These are phyloP conservation scores for Hypocryptadius cinnamomeus DNA, from an alignment of 2,113 vertebrate genomes.

Conservation along the genomic window DNA sequence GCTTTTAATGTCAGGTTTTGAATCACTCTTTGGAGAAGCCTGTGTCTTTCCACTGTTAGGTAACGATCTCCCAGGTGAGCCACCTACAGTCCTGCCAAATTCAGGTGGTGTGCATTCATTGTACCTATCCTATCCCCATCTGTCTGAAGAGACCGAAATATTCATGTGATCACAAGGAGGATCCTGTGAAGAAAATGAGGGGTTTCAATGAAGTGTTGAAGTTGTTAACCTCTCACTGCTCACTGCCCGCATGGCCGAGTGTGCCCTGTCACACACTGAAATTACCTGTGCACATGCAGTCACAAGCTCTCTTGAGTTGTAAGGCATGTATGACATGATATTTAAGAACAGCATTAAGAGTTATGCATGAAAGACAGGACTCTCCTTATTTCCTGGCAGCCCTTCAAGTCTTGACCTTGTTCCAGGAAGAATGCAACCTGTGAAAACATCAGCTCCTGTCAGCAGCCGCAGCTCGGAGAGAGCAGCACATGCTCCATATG, in stretches of 20 bases:
- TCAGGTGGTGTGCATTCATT: neutral
- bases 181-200: neutral
- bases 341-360: neutral
- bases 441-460: constrained; percentile 17
- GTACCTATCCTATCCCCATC: neutral
- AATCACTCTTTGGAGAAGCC: neutral
- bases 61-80: neutral
- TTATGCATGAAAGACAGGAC: neutral
- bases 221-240: neutral
- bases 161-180: neutral
- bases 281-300: neutral
- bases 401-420: neutral
- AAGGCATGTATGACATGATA: neutral
- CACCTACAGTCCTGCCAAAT: neutral
- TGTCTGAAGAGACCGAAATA: neutral
- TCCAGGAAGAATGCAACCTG: constrained; percentile 10
- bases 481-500: neutral
- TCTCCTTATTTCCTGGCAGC: neutral
- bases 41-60: neutral
- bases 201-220: neutral
- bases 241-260: neutral
- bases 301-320: neutral
- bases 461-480: neutral
- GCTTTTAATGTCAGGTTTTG: neutral
- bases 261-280: neutral